Percentiles rank a stretch among this genome's conserved stretches.
Conservation (phyloP, 2,888 invertebrate genomes). For the Lithosia quadra region DNA sequence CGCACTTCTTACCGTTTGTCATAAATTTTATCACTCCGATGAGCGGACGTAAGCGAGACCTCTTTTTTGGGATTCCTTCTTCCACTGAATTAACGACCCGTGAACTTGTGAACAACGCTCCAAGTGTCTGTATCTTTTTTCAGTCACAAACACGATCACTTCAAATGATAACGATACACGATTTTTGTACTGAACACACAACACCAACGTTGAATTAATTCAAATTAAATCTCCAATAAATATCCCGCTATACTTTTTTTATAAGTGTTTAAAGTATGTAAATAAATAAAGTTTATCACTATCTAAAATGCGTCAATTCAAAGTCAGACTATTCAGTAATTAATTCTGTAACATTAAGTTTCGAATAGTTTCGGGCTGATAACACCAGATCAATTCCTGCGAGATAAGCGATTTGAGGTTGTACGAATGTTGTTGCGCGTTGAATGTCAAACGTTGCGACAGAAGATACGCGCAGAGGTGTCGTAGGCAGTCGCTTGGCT, state of each 20-base stretch:
- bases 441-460: slow-evolving; percentile 76
- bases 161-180: slow-evolving; percentile 59
- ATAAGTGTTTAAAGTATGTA: slow-evolving; percentile 41
- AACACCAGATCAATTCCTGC: slow-evolving; percentile 78
- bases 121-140: slow-evolving; percentile 67
- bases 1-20: slow-evolving; percentile 83
- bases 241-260: slow-evolving; percentile 23
- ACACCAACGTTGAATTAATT: slow-evolving; percentile 50
- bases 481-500: slow-evolving; percentile 74
- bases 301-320: slow-evolving; percentile 48
- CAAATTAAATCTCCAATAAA: slow-evolving; percentile 14
- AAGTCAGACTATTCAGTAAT: slow-evolving; percentile 45
- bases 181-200: slow-evolving; percentile 56
- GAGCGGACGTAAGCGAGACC: slow-evolving; percentile 76
- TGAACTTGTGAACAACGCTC: slow-evolving; percentile 77
- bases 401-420: slow-evolving; percentile 75
- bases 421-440: slow-evolving; percentile 76
- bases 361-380: slow-evolving; percentile 61
- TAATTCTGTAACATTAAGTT: slow-evolving; percentile 51
- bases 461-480: slow-evolving; percentile 49
- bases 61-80: slow-evolving; percentile 74
- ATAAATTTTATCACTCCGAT: slow-evolving; percentile 85
- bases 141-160: slow-evolving; percentile 81
- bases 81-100: slow-evolving; percentile 80
- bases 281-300: slow-evolving; percentile 66